These are phyloP conservation scores for Vanacampus margaritifer DNA, from an alignment of 2,113 vertebrate genomes.

Conservation along the genomic window DNA sequence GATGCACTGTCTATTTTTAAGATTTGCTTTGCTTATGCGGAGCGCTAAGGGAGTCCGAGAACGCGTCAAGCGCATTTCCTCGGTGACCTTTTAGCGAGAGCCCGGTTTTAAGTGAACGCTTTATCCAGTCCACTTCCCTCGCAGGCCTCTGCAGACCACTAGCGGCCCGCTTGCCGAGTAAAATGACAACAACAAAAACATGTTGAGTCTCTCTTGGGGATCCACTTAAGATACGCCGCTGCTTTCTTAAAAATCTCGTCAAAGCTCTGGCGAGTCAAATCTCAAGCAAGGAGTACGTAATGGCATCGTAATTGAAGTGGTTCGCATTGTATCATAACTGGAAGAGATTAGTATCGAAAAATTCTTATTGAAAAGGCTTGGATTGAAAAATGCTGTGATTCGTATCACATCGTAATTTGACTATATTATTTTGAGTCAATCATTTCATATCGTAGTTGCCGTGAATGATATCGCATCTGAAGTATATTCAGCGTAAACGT, in stretches of 20 bases:
- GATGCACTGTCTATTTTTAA: neutral
- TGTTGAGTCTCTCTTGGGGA: conserved; percentile 64
- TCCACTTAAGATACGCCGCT: conserved; percentile 23
- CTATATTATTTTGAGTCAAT: too few relatives aligned
- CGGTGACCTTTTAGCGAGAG: conserved; percentile 66
- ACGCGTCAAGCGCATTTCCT: conserved; percentile 55
- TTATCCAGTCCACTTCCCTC: conserved; percentile 52
- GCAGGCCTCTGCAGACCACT: conserved; percentile 47
- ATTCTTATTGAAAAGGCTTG: too few relatives aligned
- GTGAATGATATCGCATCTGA: too few relatives aligned
- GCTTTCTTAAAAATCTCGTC: conserved; percentile 17
- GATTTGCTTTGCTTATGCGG: conserved; percentile 1
- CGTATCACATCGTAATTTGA: too few relatives aligned
- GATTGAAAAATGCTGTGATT: too few relatives aligned
- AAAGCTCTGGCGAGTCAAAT: neutral
- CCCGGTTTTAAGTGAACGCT: conserved; percentile 63
- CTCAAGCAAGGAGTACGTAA: too few relatives aligned
- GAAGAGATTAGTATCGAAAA: too few relatives aligned
- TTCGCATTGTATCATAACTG: too few relatives aligned
- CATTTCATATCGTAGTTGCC: too few relatives aligned
- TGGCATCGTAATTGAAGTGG: too few relatives aligned
- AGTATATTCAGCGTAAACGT: too few relatives aligned
- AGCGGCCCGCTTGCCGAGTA: conserved; percentile 62
- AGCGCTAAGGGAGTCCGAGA: conserved; percentile 41
- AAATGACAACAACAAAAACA: conserved; percentile 47